Conservation (phyloP, 2,888 invertebrate species). For the Macrophya alboannulata region DNA sequence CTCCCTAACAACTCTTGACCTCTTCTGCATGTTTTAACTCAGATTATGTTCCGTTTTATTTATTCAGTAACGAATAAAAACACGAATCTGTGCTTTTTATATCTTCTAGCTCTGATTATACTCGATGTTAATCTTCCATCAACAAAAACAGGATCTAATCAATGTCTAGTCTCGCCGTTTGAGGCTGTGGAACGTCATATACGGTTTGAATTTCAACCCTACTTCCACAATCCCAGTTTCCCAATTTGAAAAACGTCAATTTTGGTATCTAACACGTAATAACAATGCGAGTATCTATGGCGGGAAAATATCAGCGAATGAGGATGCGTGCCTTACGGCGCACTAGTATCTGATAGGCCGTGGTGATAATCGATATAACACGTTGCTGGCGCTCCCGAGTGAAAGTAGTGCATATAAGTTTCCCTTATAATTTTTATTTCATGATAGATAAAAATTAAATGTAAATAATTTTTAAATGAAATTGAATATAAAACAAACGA, state of each 20-base stretch:
- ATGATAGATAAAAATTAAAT: neutral
- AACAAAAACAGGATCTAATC: neutral
- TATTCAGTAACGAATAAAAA: neutral
- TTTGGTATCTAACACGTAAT: neutral
- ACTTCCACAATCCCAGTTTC: neutral
- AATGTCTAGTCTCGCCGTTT: neutral
- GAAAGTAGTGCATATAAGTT: constrained; percentile 7
- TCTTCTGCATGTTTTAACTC: neutral
- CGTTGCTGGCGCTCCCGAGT: constrained; percentile 57
- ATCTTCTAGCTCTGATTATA: neutral
- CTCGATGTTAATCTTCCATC: neutral
- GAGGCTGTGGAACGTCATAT: neutral
- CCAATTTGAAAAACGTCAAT: neutral
- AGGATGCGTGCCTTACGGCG: constrained; percentile 70
- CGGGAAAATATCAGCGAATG: constrained; percentile 70
- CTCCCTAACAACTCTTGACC: neutral
- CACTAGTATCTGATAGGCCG: constrained; percentile 70
- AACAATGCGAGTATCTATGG: constrained; percentile 53
- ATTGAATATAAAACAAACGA: neutral
- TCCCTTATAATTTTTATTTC: neutral
- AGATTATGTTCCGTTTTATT: neutral
- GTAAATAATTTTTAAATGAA: neutral
- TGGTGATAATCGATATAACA: constrained; percentile 71
- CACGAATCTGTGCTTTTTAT: neutral
- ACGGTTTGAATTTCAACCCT: neutral